phyloP scores from a whole-genome alignment of 2,888 invertebrate genomes.

The Platynereis dumerilii region DNA sequence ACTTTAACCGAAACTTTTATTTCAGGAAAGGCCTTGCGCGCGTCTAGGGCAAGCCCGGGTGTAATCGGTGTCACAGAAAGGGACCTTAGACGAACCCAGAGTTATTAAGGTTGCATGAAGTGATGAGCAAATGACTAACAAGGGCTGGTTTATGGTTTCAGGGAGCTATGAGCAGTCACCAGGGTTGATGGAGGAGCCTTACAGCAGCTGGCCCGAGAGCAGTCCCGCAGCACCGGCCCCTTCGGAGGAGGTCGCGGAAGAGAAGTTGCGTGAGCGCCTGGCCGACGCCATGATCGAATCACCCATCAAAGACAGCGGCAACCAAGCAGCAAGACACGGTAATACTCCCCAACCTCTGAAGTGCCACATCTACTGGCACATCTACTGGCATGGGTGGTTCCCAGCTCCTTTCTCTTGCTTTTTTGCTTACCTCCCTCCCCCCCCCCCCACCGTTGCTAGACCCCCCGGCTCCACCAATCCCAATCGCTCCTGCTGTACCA shows the following conservation, averaged over 20 bases:
- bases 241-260: slow-evolving; percentile 68
- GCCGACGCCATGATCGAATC: slow-evolving; percentile 95
- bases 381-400: slow-evolving; percentile 13
- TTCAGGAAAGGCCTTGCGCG: too few species aligned
- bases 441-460: too few species aligned
- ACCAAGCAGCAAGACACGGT: slow-evolving; percentile 22
- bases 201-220: slow-evolving; percentile 60
- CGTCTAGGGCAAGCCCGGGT: too few species aligned
- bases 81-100: too few species aligned
- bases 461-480: too few species aligned
- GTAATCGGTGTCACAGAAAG: too few species aligned
- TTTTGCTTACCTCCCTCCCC: too few species aligned
- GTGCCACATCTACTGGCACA: slow-evolving; percentile 12
- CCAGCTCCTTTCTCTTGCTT: too few species aligned
- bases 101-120: too few species aligned
- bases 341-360: slow-evolving; percentile 8
- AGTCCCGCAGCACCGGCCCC: slow-evolving; percentile 44
- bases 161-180: slow-evolving; percentile 93
- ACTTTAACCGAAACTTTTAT: too few species aligned
- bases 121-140: background rate
- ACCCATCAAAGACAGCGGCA: slow-evolving; percentile 58
- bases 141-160: slow-evolving; percentile 55
- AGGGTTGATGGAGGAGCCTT: slow-evolving; percentile 74
- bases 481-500: too few species aligned
- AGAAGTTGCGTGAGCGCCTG: slow-evolving; percentile 83